phyloP scores from a whole-genome alignment of 2,888 invertebrate genomes.

The Macaria liturata region DNA sequence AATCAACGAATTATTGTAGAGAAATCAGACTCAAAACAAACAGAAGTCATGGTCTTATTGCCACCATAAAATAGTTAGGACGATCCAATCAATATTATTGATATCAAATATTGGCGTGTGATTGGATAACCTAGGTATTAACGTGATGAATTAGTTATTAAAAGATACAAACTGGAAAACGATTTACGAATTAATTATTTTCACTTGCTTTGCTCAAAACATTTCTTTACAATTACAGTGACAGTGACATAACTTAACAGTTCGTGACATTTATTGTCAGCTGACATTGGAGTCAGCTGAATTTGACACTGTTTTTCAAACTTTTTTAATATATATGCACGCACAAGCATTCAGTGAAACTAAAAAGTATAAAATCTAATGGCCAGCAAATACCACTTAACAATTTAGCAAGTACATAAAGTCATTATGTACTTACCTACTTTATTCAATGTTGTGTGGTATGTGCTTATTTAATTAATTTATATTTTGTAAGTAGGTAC shows the following conservation, averaged over 20 bases:
- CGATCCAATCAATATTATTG: not conserved
- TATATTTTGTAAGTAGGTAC: too few relatives aligned
- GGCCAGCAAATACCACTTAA: too few relatives aligned
- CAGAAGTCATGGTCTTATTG: constrained; percentile 59
- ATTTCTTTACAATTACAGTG: not conserved
- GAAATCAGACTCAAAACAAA: constrained; percentile 68
- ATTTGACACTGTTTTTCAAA: too few relatives aligned
- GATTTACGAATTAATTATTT: constrained; percentile 9
- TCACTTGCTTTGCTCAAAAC: constrained; percentile 1
- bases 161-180: constrained; percentile 12
- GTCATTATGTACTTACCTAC: too few relatives aligned
- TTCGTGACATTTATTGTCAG: not conserved
- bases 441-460: too few relatives aligned
- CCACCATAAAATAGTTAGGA: not conserved
- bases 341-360: too few relatives aligned
- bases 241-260: not conserved
- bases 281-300: not conserved
- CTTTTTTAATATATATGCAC: too few relatives aligned
- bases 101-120: constrained; percentile 4
- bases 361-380: too few relatives aligned
- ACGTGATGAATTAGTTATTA: constrained; percentile 4
- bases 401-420: too few relatives aligned
- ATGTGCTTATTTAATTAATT: too few relatives aligned
- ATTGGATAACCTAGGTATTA: constrained; percentile 12
- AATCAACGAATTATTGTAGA: constrained; percentile 42